Percentiles rank a stretch among this genome's conserved stretches.
These are phyloP conservation scores for Anguilla marmorata DNA, from an alignment of 2,797 vertebrate species.

Conservation along the genomic window DNA sequence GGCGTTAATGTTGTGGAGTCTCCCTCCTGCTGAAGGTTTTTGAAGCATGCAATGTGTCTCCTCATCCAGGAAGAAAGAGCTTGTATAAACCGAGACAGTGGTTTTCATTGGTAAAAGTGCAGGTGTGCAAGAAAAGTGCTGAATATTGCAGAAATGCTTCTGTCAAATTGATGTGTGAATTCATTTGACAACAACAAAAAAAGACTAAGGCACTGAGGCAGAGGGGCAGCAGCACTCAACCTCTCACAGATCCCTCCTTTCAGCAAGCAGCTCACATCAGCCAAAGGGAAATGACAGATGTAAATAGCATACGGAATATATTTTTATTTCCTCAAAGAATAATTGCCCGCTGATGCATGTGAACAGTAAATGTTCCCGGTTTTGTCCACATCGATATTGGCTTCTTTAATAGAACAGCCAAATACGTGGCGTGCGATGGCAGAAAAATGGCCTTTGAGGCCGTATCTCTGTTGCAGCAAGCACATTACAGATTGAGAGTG, in stretches of 20 bases:
- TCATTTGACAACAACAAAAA: not conserved
- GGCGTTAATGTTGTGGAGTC: not conserved
- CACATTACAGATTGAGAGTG: not conserved
- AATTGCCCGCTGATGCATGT: not conserved
- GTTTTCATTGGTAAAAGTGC: conserved; percentile 12
- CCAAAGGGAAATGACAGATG: not conserved
- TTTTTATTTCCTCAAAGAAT: not conserved
- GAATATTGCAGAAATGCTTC: conserved; percentile 26
- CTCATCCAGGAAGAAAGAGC: not conserved
- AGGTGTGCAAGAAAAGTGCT: not conserved
- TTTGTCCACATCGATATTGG: not conserved
- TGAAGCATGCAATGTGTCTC: not conserved
- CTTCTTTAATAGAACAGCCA: not conserved
- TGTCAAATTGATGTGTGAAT: conserved; percentile 16
- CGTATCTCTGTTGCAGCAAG: not conserved
- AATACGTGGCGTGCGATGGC: not conserved
- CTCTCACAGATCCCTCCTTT: not conserved
- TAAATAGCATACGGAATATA: not conserved
- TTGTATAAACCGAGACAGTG: not conserved
- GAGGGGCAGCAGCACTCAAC: not conserved
- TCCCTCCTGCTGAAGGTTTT: not conserved
- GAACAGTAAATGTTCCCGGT: not conserved
- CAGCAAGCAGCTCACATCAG: not conserved
- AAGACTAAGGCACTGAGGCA: not conserved
- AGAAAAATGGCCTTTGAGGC: conserved; percentile 4